These are phyloP conservation scores for Sturnira hondurensis DNA, from an alignment of 2,113 vertebrate genomes.

Conservation along the genomic window DNA sequence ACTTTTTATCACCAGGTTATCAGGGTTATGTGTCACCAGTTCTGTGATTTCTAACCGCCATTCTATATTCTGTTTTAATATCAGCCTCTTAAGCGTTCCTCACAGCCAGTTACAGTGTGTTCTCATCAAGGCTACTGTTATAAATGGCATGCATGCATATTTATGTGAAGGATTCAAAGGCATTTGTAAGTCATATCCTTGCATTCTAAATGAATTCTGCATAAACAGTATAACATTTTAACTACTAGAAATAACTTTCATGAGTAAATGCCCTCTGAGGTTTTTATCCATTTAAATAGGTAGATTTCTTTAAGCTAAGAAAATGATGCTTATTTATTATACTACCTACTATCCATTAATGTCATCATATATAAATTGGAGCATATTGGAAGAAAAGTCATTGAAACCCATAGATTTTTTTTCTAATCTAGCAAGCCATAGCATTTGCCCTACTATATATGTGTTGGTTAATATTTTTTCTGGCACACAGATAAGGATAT, in stretches of 20 bases:
- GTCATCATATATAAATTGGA: conserved; percentile 64
- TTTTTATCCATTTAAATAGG: conserved; percentile 75
- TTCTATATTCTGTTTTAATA: conserved; percentile 82
- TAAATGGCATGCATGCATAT: conserved; percentile 85
- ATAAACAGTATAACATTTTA: conserved; percentile 77
- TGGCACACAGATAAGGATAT: neutral
- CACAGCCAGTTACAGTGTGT: conserved; percentile 82
- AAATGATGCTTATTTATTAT: conserved; percentile 70
- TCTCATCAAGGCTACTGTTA: conserved; percentile 88
- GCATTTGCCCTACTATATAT: conserved; percentile 26
- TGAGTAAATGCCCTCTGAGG: conserved; percentile 46
- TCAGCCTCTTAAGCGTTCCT: conserved; percentile 82
- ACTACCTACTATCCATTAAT: conserved; percentile 70
- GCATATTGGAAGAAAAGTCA: conserved; percentile 62
- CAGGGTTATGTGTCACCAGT: conserved; percentile 83
- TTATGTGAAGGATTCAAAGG: conserved; percentile 86
- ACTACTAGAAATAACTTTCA: conserved; percentile 68
- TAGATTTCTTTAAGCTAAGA: conserved; percentile 66
- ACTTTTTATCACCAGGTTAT: conserved; percentile 83
- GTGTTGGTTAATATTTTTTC: conserved; percentile 48
- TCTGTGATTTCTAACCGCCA: conserved; percentile 84
- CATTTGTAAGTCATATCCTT: conserved; percentile 86
- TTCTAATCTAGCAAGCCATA: conserved; percentile 43
- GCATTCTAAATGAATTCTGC: conserved; percentile 80
- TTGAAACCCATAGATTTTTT: conserved; percentile 54